Percentiles rank a stretch among this genome's conserved stretches.
These are phyloP conservation scores for Dasypus novemcinctus DNA, from an alignment of 2,113 vertebrate genomes.

Conservation along the genomic window DNA sequence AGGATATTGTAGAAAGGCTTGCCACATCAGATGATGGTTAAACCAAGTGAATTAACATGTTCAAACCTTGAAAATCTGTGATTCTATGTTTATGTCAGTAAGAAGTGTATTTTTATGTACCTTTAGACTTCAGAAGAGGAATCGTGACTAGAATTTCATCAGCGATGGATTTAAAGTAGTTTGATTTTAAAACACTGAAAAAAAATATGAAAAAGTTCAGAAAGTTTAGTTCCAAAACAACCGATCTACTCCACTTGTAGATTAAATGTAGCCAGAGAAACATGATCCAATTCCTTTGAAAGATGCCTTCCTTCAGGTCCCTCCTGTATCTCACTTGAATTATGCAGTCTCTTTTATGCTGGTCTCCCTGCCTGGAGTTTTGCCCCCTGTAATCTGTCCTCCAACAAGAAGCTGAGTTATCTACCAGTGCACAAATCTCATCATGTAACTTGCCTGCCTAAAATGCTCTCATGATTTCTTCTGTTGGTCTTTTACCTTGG, in stretches of 20 bases:
- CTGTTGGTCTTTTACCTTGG: neutral
- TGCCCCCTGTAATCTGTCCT: neutral
- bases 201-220: slow-evolving; percentile 69
- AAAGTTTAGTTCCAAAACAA: slow-evolving; percentile 73
- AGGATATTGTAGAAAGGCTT: slow-evolving; percentile 44
- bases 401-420: neutral
- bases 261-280: slow-evolving; percentile 65
- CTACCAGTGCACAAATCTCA: neutral
- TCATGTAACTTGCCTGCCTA: neutral
- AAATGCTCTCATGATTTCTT: neutral
- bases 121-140: slow-evolving; percentile 72
- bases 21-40: slow-evolving; percentile 66
- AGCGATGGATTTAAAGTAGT: slow-evolving; percentile 77
- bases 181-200: slow-evolving; percentile 75
- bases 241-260: slow-evolving; percentile 65
- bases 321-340: neutral
- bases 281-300: slow-evolving; percentile 25
- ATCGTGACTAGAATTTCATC: slow-evolving; percentile 78
- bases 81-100: slow-evolving; percentile 77
- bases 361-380: neutral
- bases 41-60: slow-evolving; percentile 71
- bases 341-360: neutral
- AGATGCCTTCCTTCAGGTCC: neutral
- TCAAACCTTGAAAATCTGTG: slow-evolving; percentile 71
- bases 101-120: slow-evolving; percentile 79